Evolutionary conservation across 2,113 vertebrate genomes (phyloP).

Genomic region (Gobius niger): DNA sequence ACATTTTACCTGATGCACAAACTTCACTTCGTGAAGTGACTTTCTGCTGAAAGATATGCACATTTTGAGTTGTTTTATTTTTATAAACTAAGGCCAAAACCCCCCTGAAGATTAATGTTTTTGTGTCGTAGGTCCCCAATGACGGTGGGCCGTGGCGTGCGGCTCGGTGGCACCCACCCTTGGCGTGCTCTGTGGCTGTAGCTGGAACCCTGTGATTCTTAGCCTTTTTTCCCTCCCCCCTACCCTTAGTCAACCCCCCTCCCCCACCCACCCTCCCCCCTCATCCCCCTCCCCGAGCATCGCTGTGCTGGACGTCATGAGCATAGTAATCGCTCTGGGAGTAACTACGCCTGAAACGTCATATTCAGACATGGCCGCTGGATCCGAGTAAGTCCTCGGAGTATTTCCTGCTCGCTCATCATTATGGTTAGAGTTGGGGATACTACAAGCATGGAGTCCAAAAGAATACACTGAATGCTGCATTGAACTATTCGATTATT

Average conservation of each 20-base stretch:
- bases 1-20: too few relatives aligned
- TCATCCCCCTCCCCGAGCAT: slow-evolving; percentile 72
- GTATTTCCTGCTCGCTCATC: not conserved
- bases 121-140: slow-evolving; percentile 86
- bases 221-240: slow-evolving; percentile 78
- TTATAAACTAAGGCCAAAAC: too few relatives aligned
- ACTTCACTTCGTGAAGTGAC: too few relatives aligned
- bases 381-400: slow-evolving; percentile 92
- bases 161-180: slow-evolving; percentile 89
- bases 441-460: too few relatives aligned
- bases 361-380: slow-evolving; percentile 99
- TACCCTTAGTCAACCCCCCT: slow-evolving; percentile 57
- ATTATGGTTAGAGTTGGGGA: not conserved
- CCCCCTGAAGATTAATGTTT: not conserved
- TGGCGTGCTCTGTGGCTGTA: slow-evolving; percentile 88
- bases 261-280: slow-evolving; percentile 69
- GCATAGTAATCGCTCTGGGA: slow-evolving; percentile 99
- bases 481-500: too few relatives aligned
- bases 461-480: too few relatives aligned
- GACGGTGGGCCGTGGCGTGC: slow-evolving; percentile 92
- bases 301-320: slow-evolving; percentile 97
- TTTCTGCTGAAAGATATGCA: too few relatives aligned
- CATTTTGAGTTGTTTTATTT: too few relatives aligned
- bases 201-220: slow-evolving; percentile 90
- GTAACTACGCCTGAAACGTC: slow-evolving; percentile 99